Evolutionary conservation across 2,888 invertebrate genomes (phyloP).

Genomic region (Ormyrus rosae): DNA sequence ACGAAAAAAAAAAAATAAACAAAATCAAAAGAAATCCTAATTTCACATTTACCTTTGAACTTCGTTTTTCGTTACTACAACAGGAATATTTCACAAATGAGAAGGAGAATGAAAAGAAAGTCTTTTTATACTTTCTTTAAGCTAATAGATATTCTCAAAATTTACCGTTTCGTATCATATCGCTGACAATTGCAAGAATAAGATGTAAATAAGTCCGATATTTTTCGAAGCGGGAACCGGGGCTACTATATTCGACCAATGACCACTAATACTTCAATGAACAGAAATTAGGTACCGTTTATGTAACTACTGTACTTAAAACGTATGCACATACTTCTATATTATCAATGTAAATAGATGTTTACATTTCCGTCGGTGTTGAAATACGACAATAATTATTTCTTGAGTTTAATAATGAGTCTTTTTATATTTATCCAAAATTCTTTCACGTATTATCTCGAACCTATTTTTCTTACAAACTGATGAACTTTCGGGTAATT

Average conservation of each 20-base stretch:
- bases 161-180: slow-evolving; percentile 30
- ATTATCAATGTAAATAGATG: slow-evolving; percentile 58
- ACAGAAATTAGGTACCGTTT: slow-evolving; percentile 39
- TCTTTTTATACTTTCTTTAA: not conserved
- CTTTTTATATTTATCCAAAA: too few species aligned
- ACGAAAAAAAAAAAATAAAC: slow-evolving; percentile 1
- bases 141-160: not conserved
- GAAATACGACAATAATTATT: slow-evolving; percentile 53
- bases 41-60: slow-evolving; percentile 12
- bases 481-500: not conserved
- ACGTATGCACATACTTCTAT: slow-evolving; percentile 57
- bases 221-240: slow-evolving; percentile 50
- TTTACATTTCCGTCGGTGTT: slow-evolving; percentile 46
- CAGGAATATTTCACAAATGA: not conserved
- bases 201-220: slow-evolving; percentile 40
- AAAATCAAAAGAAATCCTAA: slow-evolving; percentile 39
- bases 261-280: slow-evolving; percentile 49
- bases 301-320: slow-evolving; percentile 58
- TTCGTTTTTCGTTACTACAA: not conserved
- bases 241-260: slow-evolving; percentile 60
- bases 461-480: not conserved
- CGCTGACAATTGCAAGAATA: slow-evolving; percentile 1
- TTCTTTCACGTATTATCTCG: too few species aligned
- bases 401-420: not conserved
- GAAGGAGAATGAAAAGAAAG: slow-evolving; percentile 9